Evolutionary conservation across 1,140 invertebrate species (phyloP), one percentile per base, ranked within the genome.

Genomic region (Polypedilum vanderplanki): DNA sequence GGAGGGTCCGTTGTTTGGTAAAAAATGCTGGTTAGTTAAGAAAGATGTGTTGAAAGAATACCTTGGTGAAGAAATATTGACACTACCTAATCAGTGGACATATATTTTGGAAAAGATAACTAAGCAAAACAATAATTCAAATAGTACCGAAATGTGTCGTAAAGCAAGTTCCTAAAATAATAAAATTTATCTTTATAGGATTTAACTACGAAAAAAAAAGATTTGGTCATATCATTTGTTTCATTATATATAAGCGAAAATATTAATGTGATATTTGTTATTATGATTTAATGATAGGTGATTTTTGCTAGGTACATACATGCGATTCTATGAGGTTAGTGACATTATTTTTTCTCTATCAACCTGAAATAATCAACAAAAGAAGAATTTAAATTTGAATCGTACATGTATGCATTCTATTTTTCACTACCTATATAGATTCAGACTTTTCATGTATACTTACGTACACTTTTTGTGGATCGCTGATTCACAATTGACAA

Each of bases 1-100:
- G 20, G 83, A 87, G 77, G 87, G 86, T 41, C 79, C 83, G 2
- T 83, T 88, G 81, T 81, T 85, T 76, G 83, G 85, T 3, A 88
- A 88, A 76, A 82, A 80, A 3, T 90, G 89, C 77, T 93, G 91
- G 91, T 86, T 87, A 76, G 89, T 93, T 3, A 77, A 85, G 3
- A 82, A 87, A 10, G 86, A 88, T 3, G 77, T 87, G 7, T 79
- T 86, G 3, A 70, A 70, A 20, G 82, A 87, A 17, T 84, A 89
- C 77, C 90, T 88, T 80, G 82, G 84, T 0, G 79, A 90, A 0
- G 78, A 80, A 20, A 83, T 87, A 9, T 77, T 90, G 0, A 78
- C 81, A 1, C 75, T 88, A 22, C 85, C 86, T 1, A 90, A 90
- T 78, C 79, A 80, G 8, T 88, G 87, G 87, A 78, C 76, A 3